These are phyloP conservation scores for Tinea trinotella DNA, from an alignment of 2,888 invertebrate species.

Conservation along the genomic window DNA sequence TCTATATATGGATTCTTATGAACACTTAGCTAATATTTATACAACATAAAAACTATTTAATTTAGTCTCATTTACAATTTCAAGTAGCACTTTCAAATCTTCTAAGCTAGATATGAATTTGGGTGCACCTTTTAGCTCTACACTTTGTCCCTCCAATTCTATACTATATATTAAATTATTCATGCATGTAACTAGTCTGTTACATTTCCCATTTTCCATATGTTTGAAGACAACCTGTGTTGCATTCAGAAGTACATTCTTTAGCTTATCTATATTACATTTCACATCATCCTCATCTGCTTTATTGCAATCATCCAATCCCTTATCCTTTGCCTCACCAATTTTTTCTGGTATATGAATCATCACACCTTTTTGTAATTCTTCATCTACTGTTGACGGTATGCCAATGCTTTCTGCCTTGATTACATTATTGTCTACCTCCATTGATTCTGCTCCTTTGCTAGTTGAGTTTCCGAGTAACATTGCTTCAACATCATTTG, in stretches of 20 bases:
- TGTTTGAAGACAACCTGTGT: constrained; percentile 59
- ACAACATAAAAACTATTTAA: constrained; percentile 53
- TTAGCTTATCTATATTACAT: constrained; percentile 22
- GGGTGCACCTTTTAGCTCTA: constrained; percentile 64
- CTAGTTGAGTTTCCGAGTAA: constrained; percentile 46
- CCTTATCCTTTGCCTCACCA: constrained; percentile 20
- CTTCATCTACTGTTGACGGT: constrained; percentile 58
- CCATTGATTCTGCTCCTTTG: constrained; percentile 19
- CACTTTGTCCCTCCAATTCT: constrained; percentile 51
- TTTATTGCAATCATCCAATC: no score
- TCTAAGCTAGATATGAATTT: constrained; percentile 56
- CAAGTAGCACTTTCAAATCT: constrained; percentile 60
- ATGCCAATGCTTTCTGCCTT: constrained; percentile 35
- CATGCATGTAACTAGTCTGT: constrained; percentile 53
- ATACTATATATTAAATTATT: constrained; percentile 58
- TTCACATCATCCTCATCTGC: neutral
- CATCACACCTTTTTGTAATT: constrained; percentile 47
- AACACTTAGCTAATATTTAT: constrained; percentile 25
- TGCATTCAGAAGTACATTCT: constrained; percentile 27
- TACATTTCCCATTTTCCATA: constrained; percentile 42
- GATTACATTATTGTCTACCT: constrained; percentile 21
- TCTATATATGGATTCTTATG: neutral
- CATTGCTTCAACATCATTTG: constrained; percentile 64
- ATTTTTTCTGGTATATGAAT: constrained; percentile 41
- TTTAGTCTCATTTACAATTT: constrained; percentile 64